Conservation (phyloP, 2,888 invertebrate genomes). For the Lordiphosa andalusiaca region DNA sequence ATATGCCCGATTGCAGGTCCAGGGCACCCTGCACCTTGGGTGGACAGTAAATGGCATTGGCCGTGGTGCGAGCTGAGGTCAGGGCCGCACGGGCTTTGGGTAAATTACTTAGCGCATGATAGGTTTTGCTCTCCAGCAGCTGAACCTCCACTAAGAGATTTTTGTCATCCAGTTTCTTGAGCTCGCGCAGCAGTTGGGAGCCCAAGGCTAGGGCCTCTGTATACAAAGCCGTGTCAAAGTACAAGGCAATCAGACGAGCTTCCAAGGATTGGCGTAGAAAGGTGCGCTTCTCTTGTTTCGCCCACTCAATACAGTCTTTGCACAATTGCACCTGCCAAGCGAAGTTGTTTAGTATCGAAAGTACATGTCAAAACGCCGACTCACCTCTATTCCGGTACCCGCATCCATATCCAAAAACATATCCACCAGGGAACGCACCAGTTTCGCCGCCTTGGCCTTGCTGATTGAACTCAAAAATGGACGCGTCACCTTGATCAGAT, state of each 20-base stretch:
- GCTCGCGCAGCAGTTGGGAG: slow-evolving; percentile 93
- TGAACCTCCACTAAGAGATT: slow-evolving; percentile 99
- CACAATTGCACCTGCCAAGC: slow-evolving; percentile 86
- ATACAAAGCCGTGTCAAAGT: slow-evolving; percentile 95
- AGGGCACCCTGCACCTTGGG: slow-evolving; percentile 98
- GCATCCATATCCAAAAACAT: slow-evolving; percentile 98
- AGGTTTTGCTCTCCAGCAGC: slow-evolving; percentile 98
- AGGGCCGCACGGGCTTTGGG: slow-evolving; percentile 97
- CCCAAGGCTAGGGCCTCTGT: slow-evolving; percentile 92
- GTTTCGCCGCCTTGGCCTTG: slow-evolving; percentile 99
- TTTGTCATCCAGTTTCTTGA: slow-evolving; percentile 99
- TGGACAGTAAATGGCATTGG: slow-evolving; percentile 99
- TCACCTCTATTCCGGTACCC: slow-evolving; percentile 92
- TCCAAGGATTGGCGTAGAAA: slow-evolving; percentile 98
- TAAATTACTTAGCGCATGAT: slow-evolving; percentile 97
- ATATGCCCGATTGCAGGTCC: slow-evolving; percentile 97
- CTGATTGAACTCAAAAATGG: slow-evolving; percentile 97
- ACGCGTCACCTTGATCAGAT: slow-evolving; percentile 95
- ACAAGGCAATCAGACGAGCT: slow-evolving; percentile 95
- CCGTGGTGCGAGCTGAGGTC: slow-evolving; percentile 99
- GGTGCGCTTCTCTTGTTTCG: slow-evolving; percentile 97
- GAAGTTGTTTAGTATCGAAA: not conserved
- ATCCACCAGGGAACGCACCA: slow-evolving; percentile 97
- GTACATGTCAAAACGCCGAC: not conserved
- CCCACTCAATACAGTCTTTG: slow-evolving; percentile 99